Conservation (phyloP, 1,140 invertebrate genomes). For the Zaprionus capensis region DNA sequence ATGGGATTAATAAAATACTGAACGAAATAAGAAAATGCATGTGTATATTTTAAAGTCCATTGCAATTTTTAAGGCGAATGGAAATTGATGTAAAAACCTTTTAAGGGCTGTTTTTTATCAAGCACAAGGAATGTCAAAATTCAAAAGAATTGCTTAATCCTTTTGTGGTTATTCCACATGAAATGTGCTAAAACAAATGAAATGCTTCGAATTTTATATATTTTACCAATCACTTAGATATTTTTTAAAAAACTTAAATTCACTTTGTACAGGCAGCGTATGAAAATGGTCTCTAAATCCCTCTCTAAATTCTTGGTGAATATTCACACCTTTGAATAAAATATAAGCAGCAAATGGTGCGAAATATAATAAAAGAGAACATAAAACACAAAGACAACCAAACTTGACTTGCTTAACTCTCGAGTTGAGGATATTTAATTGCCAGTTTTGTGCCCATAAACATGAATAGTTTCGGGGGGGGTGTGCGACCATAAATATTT, state of each 20-base stretch:
- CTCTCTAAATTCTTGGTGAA: background rate
- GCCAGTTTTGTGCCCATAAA: constrained; percentile 7
- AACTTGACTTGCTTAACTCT: constrained; percentile 5
- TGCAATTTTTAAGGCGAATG: too few species aligned
- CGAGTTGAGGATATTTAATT: constrained; percentile 10
- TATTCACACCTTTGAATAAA: constrained; percentile 3
- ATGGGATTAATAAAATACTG: too few species aligned
- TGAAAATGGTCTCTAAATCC: background rate
- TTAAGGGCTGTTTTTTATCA: background rate
- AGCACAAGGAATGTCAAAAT: background rate
- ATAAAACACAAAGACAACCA: constrained; percentile 1
- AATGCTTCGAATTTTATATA: background rate
- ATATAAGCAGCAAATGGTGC: background rate
- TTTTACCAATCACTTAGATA: background rate
- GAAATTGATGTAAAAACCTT: background rate
- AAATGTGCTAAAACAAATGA: background rate
- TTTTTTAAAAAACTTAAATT: background rate
- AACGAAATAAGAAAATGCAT: too few species aligned
- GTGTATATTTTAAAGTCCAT: too few species aligned
- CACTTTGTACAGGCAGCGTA: background rate
- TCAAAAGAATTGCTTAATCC: background rate
- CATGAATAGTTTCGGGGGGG: constrained; percentile 1
- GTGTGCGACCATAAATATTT: constrained; percentile 2
- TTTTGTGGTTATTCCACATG: background rate
- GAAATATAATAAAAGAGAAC: constrained; percentile 7